phyloP scores from a whole-genome alignment of 2,888 invertebrate genomes.

The Hedychridium roseum region DNA sequence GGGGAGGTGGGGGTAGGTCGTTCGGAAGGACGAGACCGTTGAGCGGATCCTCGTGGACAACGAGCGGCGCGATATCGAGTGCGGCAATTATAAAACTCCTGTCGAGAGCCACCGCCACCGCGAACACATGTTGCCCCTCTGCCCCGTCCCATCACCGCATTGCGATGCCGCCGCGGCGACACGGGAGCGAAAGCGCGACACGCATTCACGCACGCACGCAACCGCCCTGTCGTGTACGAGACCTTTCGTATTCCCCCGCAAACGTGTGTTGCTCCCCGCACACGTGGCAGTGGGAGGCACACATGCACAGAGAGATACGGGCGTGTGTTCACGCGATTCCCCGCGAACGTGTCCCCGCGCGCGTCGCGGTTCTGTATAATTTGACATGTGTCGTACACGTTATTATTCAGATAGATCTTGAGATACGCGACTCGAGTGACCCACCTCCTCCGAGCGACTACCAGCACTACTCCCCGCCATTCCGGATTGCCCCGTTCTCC shows the following conservation, averaged over 20 bases:
- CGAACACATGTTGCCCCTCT: conserved; percentile 50
- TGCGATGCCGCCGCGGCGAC: conserved; percentile 27
- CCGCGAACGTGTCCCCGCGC: conserved; percentile 35
- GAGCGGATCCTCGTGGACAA: conserved; percentile 35
- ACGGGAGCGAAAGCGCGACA: conserved; percentile 33
- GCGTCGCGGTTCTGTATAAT: conserved; percentile 60
- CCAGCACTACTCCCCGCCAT: no score
- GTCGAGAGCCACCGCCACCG: conserved; percentile 40
- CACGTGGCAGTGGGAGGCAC: neutral
- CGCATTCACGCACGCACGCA: conserved; percentile 41
- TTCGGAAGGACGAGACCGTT: conserved; percentile 18
- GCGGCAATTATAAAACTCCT: conserved; percentile 53
- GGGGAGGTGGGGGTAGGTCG: conserved; percentile 13
- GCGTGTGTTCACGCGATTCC: no score
- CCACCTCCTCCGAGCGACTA: conserved; percentile 30
- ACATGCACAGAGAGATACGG: no score
- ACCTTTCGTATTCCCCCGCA: no score
- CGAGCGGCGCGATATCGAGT: conserved; percentile 34
- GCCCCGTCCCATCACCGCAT: conserved; percentile 4
- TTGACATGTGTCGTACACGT: conserved; percentile 64
- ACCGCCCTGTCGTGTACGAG: no score
- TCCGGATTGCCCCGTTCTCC: conserved; percentile 2
- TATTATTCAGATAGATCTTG: conserved; percentile 63
- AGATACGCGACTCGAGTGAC: conserved; percentile 51
- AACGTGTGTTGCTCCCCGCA: no score